Base-by-base conservation (phyloP, 2,797 vertebrate genomes). In the Falco naumanni region DNA sequence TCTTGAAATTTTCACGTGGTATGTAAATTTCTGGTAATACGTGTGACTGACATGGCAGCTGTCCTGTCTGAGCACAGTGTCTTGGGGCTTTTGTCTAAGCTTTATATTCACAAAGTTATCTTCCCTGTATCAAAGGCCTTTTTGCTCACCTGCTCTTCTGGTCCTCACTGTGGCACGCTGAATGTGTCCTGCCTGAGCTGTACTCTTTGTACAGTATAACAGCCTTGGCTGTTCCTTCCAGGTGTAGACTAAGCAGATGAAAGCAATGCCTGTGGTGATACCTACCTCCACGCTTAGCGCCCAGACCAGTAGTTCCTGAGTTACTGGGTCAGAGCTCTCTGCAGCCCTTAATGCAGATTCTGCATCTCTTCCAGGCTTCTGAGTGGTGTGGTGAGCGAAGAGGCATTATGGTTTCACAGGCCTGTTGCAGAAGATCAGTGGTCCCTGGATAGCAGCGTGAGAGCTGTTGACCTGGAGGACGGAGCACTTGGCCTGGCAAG, bases 151-250 rank as follows among this genome's bases (percentile, higher is more conserved):
- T 64, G 39, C 6, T 3, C 0, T 1, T 66, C 33, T 83, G 14
- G 12, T 93, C 39, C 56, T 85, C 16, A 1, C 11, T 45, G 43
- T 13, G 16, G 31, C 64, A 66, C 12, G 4, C 34, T 48, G 48
- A 60, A 1, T 57, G 4, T 0, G 0, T 56, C 54, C 50, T 60
- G 21, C 17, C 33, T 68, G 53, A 63, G 17, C 59, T 50, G 4
- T 69, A 4, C 43, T 79, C 31, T 57, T 61, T 1, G 1, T 15
- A 31, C 66, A 64, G 15, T 5, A 0, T n/a, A 43, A 47, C n/a
- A 56, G 51, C 63, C 37, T 70, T 66, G 43, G 13, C 47, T 60
- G 15, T 60, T 6, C 56, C 29, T 76, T 59, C 41, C 65, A 22
- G 7, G 24, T 63, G 10, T 57, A 63, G 54, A 19, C 28, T 24